Conservation (phyloP, 2,797 vertebrate species). For the Silurus lanzhouensis region DNA sequence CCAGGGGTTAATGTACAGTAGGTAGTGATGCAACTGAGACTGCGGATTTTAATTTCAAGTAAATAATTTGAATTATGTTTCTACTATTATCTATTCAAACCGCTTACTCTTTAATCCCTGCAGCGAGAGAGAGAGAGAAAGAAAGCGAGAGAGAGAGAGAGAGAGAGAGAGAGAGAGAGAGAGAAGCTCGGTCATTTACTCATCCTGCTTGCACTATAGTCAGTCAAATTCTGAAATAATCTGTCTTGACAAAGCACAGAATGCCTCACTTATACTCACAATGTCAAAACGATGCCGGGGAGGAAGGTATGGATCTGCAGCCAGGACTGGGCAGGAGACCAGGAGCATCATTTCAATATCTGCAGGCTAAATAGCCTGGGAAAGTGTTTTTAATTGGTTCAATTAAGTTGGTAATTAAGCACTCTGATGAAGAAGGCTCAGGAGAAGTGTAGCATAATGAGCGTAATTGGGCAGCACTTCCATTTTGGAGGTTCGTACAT, state of each 20-base stretch:
- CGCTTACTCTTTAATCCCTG: constrained; percentile 2
- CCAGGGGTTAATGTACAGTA: not conserved
- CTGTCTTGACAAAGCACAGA: constrained; percentile 12
- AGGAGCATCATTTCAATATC: constrained; percentile 41
- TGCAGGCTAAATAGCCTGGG: constrained; percentile 37
- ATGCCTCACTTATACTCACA: not conserved
- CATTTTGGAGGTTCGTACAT: constrained; percentile 42
- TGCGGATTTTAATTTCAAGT: not conserved
- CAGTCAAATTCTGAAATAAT: constrained; percentile 26
- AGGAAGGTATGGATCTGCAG: not conserved
- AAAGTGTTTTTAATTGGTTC: constrained; percentile 43
- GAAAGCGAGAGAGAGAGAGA: not conserved
- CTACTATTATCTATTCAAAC: not conserved
- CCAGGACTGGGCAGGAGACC: constrained; percentile 43
- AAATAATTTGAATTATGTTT: constrained; percentile 12
- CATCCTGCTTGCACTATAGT: not conserved
- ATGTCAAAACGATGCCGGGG: constrained; percentile 23
- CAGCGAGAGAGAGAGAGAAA: too few relatives aligned
- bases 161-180: too few relatives aligned
- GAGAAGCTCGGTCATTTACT: not conserved
- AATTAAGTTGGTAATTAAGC: constrained; percentile 43
- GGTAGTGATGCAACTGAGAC: not conserved
- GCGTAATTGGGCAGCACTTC: constrained; percentile 40
- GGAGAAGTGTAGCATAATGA: constrained; percentile 45
- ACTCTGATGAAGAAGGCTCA: constrained; percentile 46